Conservation (phyloP, 1,140 invertebrate genomes). For the Chrysomallon squamiferum region DNA sequence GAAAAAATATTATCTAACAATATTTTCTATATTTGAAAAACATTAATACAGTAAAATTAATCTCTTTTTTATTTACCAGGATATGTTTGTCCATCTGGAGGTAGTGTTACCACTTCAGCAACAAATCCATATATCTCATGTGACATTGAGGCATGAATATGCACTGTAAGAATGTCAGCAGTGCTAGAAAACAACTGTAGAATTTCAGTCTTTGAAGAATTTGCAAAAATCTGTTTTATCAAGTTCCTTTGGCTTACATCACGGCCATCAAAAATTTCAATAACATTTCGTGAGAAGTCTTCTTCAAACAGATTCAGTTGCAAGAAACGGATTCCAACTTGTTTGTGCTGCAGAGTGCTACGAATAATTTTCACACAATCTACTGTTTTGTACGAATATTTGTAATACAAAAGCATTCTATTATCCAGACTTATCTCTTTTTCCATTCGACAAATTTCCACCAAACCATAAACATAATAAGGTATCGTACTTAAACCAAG, state of each 20-base stretch:
- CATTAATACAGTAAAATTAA: too few species aligned
- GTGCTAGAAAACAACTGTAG: conserved; percentile 34
- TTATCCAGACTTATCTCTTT: conserved; percentile 92
- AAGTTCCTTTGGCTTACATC: conserved; percentile 84
- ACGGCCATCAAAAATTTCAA: conserved; percentile 90
- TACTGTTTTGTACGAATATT: conserved; percentile 94
- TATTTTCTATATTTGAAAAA: too few species aligned
- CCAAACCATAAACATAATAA: conserved; percentile 92
- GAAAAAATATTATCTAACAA: too few species aligned
- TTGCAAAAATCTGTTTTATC: conserved; percentile 38
- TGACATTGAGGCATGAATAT: conserved; percentile 93
- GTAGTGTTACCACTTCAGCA: conserved; percentile 94
- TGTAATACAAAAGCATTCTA: conserved; percentile 92
- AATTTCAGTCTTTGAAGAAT: conserved; percentile 33
- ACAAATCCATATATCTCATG: conserved; percentile 94
- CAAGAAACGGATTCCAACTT: conserved; percentile 69
- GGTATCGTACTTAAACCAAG: conserved; percentile 77
- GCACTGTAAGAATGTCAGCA: conserved; percentile 75
- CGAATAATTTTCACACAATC: conserved; percentile 97
- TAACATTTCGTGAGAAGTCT: conserved; percentile 81
- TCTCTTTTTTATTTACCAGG: too few species aligned
- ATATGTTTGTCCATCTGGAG: conserved; percentile 63
- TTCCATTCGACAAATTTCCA: conserved; percentile 94
- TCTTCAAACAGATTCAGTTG: conserved; percentile 96
- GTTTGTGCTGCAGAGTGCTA: conserved; percentile 28